Evolutionary conservation across 2,888 invertebrate species (phyloP), one percentile per base, ranked within the genome.

Genomic region (Latrodectus elegans): DNA sequence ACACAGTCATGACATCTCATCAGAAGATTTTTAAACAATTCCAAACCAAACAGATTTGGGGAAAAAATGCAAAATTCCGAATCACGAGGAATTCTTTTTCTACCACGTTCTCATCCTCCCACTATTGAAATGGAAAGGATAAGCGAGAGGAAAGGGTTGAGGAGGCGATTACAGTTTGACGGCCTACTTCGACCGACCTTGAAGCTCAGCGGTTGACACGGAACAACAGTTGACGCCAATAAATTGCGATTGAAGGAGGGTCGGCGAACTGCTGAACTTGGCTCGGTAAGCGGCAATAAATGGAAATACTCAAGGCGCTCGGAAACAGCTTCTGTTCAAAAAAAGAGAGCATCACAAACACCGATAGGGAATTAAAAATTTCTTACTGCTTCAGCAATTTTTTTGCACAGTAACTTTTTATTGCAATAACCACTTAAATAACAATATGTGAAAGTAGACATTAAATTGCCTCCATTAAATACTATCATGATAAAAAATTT

Each of bases 251-350:
- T 73, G n/a, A n/a, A 68, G 65, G 65, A 73, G 67, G 82, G 82
- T 83, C 82, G 82, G 38, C 75, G 82, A 83, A 83, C 82, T 75
- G 53, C 14, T 82, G 75, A 75, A 83, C 75, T 75, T 75, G 70
- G 68, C 60, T 60, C n/a, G 70, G 60, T 83, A 60, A 75, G 60
- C 72, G 64, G 80, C 72, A 73, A 73, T n/a, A 64, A 49, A 65
- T n/a, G 17, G 68, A 14, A 26, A n/a, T n/a, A 78, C 72, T 80
- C 80, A 80, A 80, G 80, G 80, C 73, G 51, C 49, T n/a, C 74
- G 9, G 73, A 60, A 60, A n/a, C 12, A 0, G 9, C 55, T 55
- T 60, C 60, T 60, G 14, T 15, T 3, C n/a, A 6, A n/a, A 60
- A 60, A 60, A 60, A n/a, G 12, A 60, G 11, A 60, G 14, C 12